Evolutionary conservation across 2,797 vertebrate genomes (phyloP), one percentile per base, ranked within the genome.

Genomic region (Lutjanus argentimaculatus): DNA sequence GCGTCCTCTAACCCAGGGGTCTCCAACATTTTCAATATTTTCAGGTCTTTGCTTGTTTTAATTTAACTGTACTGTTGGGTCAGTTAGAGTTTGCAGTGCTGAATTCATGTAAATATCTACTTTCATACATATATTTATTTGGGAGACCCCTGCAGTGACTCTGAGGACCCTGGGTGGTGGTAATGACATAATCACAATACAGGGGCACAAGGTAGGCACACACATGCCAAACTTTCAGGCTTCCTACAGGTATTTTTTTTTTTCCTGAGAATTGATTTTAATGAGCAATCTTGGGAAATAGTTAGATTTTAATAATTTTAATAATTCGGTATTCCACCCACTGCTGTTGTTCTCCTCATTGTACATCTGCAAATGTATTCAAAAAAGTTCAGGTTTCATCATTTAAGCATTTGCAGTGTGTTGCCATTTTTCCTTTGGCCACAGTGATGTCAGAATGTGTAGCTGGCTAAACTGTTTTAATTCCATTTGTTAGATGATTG

Each of bases 401-500:
- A 15, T 36, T 58, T 46, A 13, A 25, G 2, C 19, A 22, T 40
- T 4, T 40, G n/a, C 48, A 67, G 22, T 11, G 30, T 64, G 57
- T 65, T 66, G 19, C 22, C 59, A 7, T 15, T 70, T 70, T 65
- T 67, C 40, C 62, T 71, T 45, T 49, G 53, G 48, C 22, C 17
- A 7, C 59, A 14, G 49, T 59, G 64, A 77, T 22, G 58, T 76
- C 68, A 73, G 43, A 61, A 11, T 0, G 13, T 22, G 45, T 36
- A 53, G 56, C 16, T 51, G 17, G 36, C 57, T 1, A 17, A 49
- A 42, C 14, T 40, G 55, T 56, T 85, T 68, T 58, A 77, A 57
- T 51, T 71, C 52, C 71, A 49, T 53, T 15, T 42, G 45, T 75
- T 22, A 36, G 51, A 25, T 76, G 58, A 63, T 8, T 66, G 67